A percentile compares a stretch with the other conserved stretches of the same genome.
Evolutionary conservation across 2,797 vertebrate species (phyloP).

Genomic region (Oryzias dopingdopingensis): DNA sequence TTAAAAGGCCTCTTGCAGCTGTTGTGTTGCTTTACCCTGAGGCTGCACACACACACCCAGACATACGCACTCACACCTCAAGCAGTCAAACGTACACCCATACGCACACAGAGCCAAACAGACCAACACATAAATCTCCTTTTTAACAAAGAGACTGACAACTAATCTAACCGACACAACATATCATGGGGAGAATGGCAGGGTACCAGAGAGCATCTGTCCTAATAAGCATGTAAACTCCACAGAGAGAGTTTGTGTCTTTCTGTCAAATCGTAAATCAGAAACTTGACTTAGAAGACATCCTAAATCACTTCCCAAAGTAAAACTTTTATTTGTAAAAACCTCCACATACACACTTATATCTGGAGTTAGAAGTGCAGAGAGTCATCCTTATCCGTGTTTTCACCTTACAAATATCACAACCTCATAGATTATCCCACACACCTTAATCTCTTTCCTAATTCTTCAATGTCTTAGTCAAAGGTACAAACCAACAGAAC

Average conservation of each 20-base stretch:
- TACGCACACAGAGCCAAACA: slow-evolving; percentile 25
- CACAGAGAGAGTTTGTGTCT: too few relatives aligned
- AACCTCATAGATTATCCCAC: slow-evolving; percentile 57
- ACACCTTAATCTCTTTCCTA: slow-evolving; percentile 63
- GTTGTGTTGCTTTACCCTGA: slow-evolving; percentile 44
- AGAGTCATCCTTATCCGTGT: slow-evolving; percentile 52
- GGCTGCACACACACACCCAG: slow-evolving; percentile 32
- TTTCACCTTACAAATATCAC: slow-evolving; percentile 55
- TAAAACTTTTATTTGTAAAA: slow-evolving; percentile 29
- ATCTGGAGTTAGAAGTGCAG: slow-evolving; percentile 12
- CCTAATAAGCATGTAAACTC: slow-evolving; percentile 23
- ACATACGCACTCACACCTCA: slow-evolving; percentile 7
- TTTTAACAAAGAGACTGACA: slow-evolving; percentile 64
- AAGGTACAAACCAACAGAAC: slow-evolving; percentile 67
- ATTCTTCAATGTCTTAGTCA: slow-evolving; percentile 68
- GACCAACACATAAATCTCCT: slow-evolving; percentile 60
- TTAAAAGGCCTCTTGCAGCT: slow-evolving; percentile 57
- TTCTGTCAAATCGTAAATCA: not conserved
- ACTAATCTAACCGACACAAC: slow-evolving; percentile 46
- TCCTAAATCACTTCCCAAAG: slow-evolving; percentile 18
- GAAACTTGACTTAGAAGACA: slow-evolving; percentile 30
- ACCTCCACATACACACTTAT: slow-evolving; percentile 13
- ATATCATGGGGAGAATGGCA: slow-evolving; percentile 31
- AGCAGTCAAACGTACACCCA: slow-evolving; percentile 1
- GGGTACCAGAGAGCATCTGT: slow-evolving; percentile 43